Evolutionary conservation across 2,797 vertebrate genomes (phyloP).

Genomic region (Amblyopsis hoosieri): DNA sequence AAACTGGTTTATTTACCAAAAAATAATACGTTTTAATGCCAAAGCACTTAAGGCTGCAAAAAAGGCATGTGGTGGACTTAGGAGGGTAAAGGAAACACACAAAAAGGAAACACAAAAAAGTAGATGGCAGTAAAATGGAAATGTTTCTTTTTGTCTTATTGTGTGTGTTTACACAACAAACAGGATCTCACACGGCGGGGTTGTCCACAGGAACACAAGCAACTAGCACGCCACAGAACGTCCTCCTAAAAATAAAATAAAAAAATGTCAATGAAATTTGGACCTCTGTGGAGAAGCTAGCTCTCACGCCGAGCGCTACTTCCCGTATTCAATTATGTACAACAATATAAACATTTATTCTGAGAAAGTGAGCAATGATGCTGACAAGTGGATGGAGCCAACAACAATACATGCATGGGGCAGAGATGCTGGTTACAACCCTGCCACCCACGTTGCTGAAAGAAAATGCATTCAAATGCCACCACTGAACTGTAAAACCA

Average conservation of each 20-base stretch:
- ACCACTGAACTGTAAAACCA: slow-evolving; percentile 95
- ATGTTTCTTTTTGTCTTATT: slow-evolving; percentile 71
- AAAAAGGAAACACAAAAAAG: slow-evolving; percentile 15
- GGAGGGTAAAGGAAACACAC: slow-evolving; percentile 43
- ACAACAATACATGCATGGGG: slow-evolving; percentile 92
- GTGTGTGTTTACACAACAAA: slow-evolving; percentile 71
- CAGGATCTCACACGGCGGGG: slow-evolving; percentile 48
- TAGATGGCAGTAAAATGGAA: slow-evolving; percentile 39
- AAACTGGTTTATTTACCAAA: slow-evolving; percentile 86
- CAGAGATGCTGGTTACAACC: slow-evolving; percentile 89
- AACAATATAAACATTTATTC: slow-evolving; percentile 97
- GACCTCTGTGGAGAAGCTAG: slow-evolving; percentile 84
- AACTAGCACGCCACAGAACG: slow-evolving; percentile 23
- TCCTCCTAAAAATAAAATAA: slow-evolving; percentile 66
- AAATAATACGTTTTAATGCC: slow-evolving; percentile 85
- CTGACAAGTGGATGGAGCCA: slow-evolving; percentile 95
- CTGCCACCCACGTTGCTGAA: slow-evolving; percentile 99
- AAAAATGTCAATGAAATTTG: slow-evolving; percentile 86
- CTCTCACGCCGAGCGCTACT: slow-evolving; percentile 69
- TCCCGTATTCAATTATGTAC: slow-evolving; percentile 87
- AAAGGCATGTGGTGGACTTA: slow-evolving; percentile 73
- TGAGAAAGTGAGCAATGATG: slow-evolving; percentile 94
- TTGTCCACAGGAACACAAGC: slow-evolving; percentile 40
- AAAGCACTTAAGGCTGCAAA: slow-evolving; percentile 78
- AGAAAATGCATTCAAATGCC: slow-evolving; percentile 91